These are phyloP conservation scores for Sitophilus oryzae DNA, from an alignment of 1,140 invertebrate genomes.

Conservation along the genomic window DNA sequence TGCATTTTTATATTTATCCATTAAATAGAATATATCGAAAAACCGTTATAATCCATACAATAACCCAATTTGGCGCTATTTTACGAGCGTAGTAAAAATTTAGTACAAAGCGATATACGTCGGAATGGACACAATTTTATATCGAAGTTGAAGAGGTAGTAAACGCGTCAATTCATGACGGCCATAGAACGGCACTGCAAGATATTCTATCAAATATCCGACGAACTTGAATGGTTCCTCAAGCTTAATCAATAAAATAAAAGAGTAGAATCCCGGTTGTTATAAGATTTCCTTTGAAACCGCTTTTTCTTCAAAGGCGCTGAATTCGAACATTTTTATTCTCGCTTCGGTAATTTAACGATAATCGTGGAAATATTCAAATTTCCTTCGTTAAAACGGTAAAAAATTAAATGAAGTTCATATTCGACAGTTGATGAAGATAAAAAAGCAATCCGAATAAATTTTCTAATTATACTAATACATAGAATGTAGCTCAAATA, in stretches of 20 bases:
- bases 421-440: no score
- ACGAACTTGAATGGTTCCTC: neutral
- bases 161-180: neutral
- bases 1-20: no score
- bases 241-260: neutral
- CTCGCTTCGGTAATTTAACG: no score
- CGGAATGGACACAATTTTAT: neutral
- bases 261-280: neutral
- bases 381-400: no score
- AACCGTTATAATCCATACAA: no score
- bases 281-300: neutral
- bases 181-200: neutral
- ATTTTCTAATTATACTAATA: no score
- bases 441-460: no score
- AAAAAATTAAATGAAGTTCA: no score
- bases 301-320: no score
- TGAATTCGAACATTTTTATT: no score
- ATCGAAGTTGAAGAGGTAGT: neutral
- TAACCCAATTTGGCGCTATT: neutral
- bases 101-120: neutral
- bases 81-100: neutral
- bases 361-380: no score
- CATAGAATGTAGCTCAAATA: no score
- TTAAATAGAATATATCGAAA: slow-evolving; percentile 9
- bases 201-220: neutral